Conservation (phyloP, 2,888 invertebrate species). For the Xestia ashworthii region DNA sequence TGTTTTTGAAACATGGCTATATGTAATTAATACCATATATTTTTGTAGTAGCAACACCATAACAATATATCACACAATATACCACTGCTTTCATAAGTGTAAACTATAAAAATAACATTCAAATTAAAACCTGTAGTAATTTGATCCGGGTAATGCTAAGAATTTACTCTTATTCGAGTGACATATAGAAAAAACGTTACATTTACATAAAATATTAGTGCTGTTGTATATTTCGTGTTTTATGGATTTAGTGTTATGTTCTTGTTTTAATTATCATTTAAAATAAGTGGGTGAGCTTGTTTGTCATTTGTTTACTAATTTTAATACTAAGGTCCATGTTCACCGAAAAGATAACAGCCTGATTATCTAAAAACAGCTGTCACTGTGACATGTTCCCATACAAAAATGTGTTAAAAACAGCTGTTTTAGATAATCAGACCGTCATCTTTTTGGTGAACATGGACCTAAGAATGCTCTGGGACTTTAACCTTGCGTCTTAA, state of each 20-base stretch:
- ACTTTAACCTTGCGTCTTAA: not conserved
- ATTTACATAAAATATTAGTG: constrained; percentile 65
- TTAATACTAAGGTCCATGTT: not conserved
- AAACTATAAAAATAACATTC: constrained; percentile 58
- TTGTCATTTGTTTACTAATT: constrained; percentile 19
- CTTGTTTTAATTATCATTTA: constrained; percentile 50
- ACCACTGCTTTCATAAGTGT: constrained; percentile 35
- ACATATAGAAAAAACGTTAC: constrained; percentile 40
- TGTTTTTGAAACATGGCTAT: constrained; percentile 14
- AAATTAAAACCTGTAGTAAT: constrained; percentile 63
- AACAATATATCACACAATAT: constrained; percentile 53
- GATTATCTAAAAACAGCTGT: too few relatives aligned
- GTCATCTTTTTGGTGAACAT: too few relatives aligned
- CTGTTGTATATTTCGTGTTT: constrained; percentile 32
- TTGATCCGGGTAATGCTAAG: constrained; percentile 59
- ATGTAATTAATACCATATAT: constrained; percentile 45
- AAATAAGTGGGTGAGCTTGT: constrained; percentile 16
- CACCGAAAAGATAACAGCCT: too few relatives aligned
- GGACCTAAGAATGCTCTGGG: too few relatives aligned
- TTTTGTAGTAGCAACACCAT: constrained; percentile 48
- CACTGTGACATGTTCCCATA: too few relatives aligned
- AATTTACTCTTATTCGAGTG: constrained; percentile 64
- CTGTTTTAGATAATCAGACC: too few relatives aligned
- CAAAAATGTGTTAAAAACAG: too few relatives aligned
- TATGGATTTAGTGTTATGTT: constrained; percentile 39